Evolutionary conservation across 1,140 invertebrate genomes (phyloP).

Genomic region (Zaprionus ornatus): DNA sequence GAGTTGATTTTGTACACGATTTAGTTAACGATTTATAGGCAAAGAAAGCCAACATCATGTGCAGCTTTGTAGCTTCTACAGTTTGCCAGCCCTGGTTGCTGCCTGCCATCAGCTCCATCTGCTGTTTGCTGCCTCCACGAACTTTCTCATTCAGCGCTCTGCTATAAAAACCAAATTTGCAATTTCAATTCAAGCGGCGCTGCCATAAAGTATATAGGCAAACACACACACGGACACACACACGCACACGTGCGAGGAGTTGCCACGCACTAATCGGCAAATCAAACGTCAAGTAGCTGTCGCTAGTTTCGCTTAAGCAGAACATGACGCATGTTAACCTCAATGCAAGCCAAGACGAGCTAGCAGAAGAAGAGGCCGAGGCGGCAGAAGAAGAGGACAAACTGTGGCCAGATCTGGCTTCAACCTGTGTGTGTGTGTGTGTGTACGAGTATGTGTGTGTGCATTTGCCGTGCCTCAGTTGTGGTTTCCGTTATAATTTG

Average conservation of each 20-base stretch:
- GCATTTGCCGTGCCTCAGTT: not conserved
- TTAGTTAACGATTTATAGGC: not conserved
- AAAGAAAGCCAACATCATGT: not conserved
- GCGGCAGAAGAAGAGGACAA: not conserved
- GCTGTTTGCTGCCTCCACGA: not conserved
- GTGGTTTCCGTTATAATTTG: conserved; percentile 58
- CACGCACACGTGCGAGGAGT: not conserved
- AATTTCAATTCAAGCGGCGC: conserved; percentile 42
- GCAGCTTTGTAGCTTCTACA: not conserved
- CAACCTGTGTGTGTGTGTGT: not conserved
- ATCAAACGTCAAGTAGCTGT: conserved; percentile 71
- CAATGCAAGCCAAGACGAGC: conserved; percentile 17
- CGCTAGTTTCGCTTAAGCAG: conserved; percentile 56
- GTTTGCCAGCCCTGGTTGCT: conserved; percentile 20
- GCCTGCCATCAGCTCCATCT: conserved; percentile 23
- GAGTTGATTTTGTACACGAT: not conserved
- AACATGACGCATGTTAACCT: conserved; percentile 63
- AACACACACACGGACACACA: conserved; percentile 5
- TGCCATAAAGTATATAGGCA: conserved; percentile 6
- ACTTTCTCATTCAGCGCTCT: conserved; percentile 34
- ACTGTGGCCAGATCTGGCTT: not conserved
- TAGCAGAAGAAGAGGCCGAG: not conserved
- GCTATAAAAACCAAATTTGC: conserved; percentile 43
- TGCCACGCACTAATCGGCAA: conserved; percentile 48
- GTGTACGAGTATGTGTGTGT: not conserved